Conservation (phyloP, 2,888 invertebrate genomes). For the Idaea aversata region DNA sequence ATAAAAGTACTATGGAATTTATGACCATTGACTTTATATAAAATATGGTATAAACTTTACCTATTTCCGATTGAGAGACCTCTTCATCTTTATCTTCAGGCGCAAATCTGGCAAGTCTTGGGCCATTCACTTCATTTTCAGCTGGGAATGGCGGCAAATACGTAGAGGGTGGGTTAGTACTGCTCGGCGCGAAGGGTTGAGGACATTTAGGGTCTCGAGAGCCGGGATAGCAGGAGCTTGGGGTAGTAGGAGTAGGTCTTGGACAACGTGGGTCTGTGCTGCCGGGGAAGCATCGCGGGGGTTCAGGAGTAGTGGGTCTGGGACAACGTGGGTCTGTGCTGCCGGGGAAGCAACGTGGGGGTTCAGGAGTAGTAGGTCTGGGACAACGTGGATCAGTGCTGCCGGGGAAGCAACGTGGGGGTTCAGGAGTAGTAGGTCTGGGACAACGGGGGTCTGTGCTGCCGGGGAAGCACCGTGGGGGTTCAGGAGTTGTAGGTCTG, state of each 20-base stretch:
- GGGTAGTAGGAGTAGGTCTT: constrained; percentile 43
- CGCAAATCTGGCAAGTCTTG: constrained; percentile 48
- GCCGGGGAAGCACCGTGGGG: constrained; percentile 17
- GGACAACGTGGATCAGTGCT: constrained; percentile 43
- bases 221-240: constrained; percentile 68
- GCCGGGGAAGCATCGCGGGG: constrained; percentile 38
- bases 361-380: constrained; percentile 28
- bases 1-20: not conserved
- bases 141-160: constrained; percentile 72
- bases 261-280: constrained; percentile 52
- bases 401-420: constrained; percentile 21
- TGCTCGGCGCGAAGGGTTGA: constrained; percentile 65
- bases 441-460: constrained; percentile 10
- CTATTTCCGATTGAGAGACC: constrained; percentile 50
- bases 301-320: constrained; percentile 26
- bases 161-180: constrained; percentile 67
- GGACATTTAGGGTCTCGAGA: constrained; percentile 65
- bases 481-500: constrained; percentile 14
- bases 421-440: constrained; percentile 28
- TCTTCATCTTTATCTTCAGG: constrained; percentile 48
- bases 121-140: constrained; percentile 61
- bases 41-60: constrained; percentile 37
- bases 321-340: constrained; percentile 26
- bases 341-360: constrained; percentile 23
- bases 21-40: not conserved